These are phyloP conservation scores for Glandiceps talaboti DNA, from an alignment of 53 echinoderm and acorn worm genomes.

Conservation along the genomic window DNA sequence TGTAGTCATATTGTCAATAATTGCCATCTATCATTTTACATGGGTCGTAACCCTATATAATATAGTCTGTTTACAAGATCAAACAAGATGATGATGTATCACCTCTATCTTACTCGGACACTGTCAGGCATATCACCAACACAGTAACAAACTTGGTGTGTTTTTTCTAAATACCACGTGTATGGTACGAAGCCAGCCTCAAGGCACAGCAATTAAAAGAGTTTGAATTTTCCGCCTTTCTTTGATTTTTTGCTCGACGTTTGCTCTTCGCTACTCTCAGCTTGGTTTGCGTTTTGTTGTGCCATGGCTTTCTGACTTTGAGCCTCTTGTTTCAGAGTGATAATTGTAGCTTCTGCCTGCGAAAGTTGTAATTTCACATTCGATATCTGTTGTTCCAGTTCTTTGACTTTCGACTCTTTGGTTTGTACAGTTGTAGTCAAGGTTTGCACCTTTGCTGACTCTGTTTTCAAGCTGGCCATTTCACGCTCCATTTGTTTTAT, in stretches of 20 bases:
- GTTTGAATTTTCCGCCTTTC: background rate
- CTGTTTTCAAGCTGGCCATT: background rate
- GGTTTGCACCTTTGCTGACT: background rate
- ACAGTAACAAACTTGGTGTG: no score
- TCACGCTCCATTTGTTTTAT: background rate
- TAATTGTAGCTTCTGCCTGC: background rate
- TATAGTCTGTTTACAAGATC: no score
- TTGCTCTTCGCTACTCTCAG: background rate
- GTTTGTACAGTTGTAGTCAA: background rate
- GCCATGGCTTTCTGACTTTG: background rate
- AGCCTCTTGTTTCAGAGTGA: background rate
- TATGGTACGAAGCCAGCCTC: no score
- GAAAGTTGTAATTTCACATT: background rate
- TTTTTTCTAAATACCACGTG: no score
- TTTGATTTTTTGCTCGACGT: background rate
- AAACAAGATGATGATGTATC: no score
- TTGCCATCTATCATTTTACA: no score
- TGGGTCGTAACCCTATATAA: no score
- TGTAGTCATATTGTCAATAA: no score
- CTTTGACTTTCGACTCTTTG: background rate
- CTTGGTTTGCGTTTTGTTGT: background rate
- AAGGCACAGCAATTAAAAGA: background rate
- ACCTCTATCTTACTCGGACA: no score
- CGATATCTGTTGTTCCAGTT: background rate
- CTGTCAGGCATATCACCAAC: no score